These are phyloP conservation scores for Elysia crispata DNA, from an alignment of 2,888 invertebrate genomes.

Conservation along the genomic window DNA sequence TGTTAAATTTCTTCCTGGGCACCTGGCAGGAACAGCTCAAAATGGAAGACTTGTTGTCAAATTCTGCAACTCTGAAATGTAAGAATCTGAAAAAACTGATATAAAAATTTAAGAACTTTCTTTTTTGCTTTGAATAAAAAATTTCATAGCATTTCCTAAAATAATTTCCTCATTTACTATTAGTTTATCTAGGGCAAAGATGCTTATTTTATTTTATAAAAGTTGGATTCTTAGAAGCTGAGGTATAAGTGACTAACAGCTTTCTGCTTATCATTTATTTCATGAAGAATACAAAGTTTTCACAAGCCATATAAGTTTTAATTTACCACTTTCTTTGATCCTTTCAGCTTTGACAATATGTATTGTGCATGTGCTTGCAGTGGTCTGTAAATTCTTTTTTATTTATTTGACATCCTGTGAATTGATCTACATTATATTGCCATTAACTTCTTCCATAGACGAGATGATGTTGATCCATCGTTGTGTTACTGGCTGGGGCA, in stretches of 20 bases:
- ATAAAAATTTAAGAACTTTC: neutral
- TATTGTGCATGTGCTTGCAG: no score
- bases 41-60: conserved; percentile 54
- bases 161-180: neutral
- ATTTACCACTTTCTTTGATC: no score
- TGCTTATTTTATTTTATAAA: neutral
- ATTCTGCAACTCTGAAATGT: conserved; percentile 58
- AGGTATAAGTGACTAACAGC: no score
- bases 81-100: conserved; percentile 21
- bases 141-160: neutral
- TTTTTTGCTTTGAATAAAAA: neutral
- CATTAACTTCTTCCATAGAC: conserved; percentile 22
- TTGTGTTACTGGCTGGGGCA: conserved; percentile 49
- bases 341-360: no score
- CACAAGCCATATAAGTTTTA: no score
- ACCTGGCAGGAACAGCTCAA: conserved; percentile 48
- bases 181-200: neutral
- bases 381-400: no score
- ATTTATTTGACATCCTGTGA: no score
- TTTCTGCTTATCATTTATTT: no score
- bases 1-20: conserved; percentile 66
- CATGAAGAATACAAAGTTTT: no score
- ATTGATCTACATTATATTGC: no score
- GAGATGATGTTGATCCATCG: conserved; percentile 43
- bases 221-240: neutral